Conservation (phyloP, 2,113 vertebrate genomes). For the Pelobates fuscus region DNA sequence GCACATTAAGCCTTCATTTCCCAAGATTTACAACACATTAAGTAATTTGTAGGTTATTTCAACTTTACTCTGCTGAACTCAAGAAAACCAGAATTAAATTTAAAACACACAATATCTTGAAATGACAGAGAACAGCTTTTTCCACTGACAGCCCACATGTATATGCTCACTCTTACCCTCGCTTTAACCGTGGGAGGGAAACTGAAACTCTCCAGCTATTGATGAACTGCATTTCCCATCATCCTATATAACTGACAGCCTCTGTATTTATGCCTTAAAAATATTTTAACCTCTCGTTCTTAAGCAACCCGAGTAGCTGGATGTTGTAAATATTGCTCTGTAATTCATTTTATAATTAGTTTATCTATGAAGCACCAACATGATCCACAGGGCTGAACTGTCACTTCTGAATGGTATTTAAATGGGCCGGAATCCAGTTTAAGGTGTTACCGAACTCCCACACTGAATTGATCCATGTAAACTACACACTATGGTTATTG, state of each 20-base stretch:
- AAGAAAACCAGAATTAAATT: conserved; percentile 82
- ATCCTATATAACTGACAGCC: neutral
- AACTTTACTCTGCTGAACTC: conserved; percentile 83
- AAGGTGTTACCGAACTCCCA: no score
- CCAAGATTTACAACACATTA: conserved; percentile 87
- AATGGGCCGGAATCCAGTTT: no score
- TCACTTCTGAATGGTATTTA: no score
- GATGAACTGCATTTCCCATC: neutral
- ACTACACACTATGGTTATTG: no score
- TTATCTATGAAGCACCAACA: no score
- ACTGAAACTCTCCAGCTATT: neutral
- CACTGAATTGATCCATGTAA: no score
- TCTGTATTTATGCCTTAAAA: no score
- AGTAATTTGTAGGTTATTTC: conserved; percentile 90
- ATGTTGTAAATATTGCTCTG: no score
- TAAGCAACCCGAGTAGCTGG: no score
- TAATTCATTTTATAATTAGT: no score
- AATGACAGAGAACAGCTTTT: conserved; percentile 62
- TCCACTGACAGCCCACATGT: conserved; percentile 24
- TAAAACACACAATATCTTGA: conserved; percentile 77
- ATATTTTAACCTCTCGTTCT: no score
- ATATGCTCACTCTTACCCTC: neutral
- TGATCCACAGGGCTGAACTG: no score
- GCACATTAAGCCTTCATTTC: conserved; percentile 82
- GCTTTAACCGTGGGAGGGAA: neutral